Base-by-base conservation (phyloP, 2,797 vertebrate species). In the Neopelma chrysocephalum region DNA sequence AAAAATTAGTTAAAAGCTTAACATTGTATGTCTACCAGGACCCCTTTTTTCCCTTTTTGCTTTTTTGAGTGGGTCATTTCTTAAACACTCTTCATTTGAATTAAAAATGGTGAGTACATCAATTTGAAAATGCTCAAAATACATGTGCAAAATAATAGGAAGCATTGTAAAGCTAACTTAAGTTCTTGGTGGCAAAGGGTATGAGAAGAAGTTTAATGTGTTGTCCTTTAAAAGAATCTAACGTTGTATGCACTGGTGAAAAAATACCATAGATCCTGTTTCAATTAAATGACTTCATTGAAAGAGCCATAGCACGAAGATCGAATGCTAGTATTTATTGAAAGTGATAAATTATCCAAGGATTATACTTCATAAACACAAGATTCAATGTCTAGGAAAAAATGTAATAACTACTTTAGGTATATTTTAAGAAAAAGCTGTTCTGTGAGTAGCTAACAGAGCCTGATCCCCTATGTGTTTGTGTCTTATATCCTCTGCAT, bases 291-390 rank as follows among this genome's bases (percentile, higher is more conserved):
- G 0, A 51, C 48, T 94, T 94, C 71, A 84, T 26, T 77, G 81
- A 89, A 94, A 86, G 60, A 89, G 50, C 48, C n/a, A 34, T 48
- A 92, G 48, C 73, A 64, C 34, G 53, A 92, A 91, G 56, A 94
- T 57, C 34, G 4, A 95, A 92, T 72, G 38, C 61, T 73, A 38
- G 65, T 90, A 80, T 89, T 94, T 96, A 80, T 81, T 93, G 70
- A 79, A 96, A 93, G 57, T 45, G 61, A 97, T 94, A 94, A 96
- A 90, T 90, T 81, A 76, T 73, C 65, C 73, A 69, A 72, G 90
- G 64, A 89, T 70, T 93, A 80, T 45, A 57, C 71, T 73, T 94
- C 83, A 89, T 64, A 93, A 93, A 87, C 87, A 72, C 29, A 21
- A 58, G 66, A 64, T 62, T 87, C 42, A 18, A 18, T 36, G 54